Evolutionary conservation across 2,888 invertebrate species (phyloP).

Genomic region (Andrena dorsata): DNA sequence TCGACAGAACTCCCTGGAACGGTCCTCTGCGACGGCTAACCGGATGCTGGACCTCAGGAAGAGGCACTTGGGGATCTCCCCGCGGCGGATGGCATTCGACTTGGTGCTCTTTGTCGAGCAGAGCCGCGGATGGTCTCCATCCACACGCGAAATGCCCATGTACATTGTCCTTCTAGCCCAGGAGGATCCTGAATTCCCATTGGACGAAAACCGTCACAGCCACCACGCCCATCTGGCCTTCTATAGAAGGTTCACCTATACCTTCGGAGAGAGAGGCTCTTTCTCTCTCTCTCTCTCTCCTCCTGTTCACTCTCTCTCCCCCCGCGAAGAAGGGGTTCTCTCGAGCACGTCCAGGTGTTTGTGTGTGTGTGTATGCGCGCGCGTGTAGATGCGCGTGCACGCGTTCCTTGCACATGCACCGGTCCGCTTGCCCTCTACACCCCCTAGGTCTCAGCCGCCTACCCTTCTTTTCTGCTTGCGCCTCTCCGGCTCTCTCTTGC

Average conservation of each 20-base stretch:
- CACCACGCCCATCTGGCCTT: slow-evolving; percentile 80
- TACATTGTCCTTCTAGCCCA: slow-evolving; percentile 82
- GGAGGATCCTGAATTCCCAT: slow-evolving; percentile 81
- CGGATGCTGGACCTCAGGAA: slow-evolving; percentile 56
- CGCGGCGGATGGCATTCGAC: slow-evolving; percentile 72
- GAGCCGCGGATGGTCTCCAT: slow-evolving; percentile 72
- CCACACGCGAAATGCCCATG: slow-evolving; percentile 75
- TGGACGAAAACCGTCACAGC: slow-evolving; percentile 82
- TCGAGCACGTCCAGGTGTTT: slow-evolving; percentile 28
- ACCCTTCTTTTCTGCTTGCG: slow-evolving; percentile 42
- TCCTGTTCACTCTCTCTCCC: slow-evolving; percentile 30
- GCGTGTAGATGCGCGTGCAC: slow-evolving; percentile 36
- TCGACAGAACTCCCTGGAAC: slow-evolving; percentile 33
- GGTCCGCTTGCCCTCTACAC: slow-evolving; percentile 47
- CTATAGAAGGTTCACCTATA: slow-evolving; percentile 75
- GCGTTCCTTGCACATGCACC: slow-evolving; percentile 55
- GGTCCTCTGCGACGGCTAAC: slow-evolving; percentile 30
- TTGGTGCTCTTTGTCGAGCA: slow-evolving; percentile 75
- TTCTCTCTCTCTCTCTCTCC: slow-evolving; percentile 48
- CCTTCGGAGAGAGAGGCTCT: slow-evolving; percentile 66
- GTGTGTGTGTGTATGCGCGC: slow-evolving; percentile 17
- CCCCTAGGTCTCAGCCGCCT: slow-evolving; percentile 44
- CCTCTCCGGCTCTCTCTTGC: slow-evolving; percentile 40
- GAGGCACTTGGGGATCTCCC: slow-evolving; percentile 58
- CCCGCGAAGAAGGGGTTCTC: slow-evolving; percentile 41